Evolutionary conservation across 2,888 invertebrate genomes (phyloP).

Genomic region (Dynastes maya): DNA sequence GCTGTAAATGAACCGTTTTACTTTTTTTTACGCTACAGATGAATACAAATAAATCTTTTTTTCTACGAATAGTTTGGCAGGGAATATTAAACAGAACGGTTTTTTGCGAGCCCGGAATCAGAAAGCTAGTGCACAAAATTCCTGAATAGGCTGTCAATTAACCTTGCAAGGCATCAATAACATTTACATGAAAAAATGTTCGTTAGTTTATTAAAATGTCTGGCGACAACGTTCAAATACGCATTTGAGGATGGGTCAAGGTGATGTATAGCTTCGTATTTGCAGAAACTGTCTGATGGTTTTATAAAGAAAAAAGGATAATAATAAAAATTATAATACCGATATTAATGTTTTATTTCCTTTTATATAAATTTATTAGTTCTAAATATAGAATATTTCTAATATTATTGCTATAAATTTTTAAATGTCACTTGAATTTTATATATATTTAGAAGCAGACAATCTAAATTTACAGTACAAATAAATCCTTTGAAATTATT

Average conservation of each 20-base stretch:
- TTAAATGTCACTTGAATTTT: conserved; percentile 23
- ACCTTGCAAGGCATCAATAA: conserved; percentile 25
- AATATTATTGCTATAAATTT: conserved; percentile 1
- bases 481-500: neutral
- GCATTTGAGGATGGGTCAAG: conserved; percentile 7
- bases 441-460: conserved; percentile 2
- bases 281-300: too few species aligned
- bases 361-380: neutral
- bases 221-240: neutral
- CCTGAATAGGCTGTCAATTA: conserved; percentile 1
- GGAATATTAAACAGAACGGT: conserved; percentile 1
- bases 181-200: conserved; percentile 18
- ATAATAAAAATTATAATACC: neutral
- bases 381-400: conserved; percentile 14
- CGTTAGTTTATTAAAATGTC: neutral
- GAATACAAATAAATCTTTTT: conserved; percentile 39
- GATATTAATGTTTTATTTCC: neutral
- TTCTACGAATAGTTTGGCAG: neutral
- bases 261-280: neutral
- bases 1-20: conserved; percentile 1
- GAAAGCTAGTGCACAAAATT: conserved; percentile 18
- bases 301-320: neutral
- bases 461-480: neutral
- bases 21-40: conserved; percentile 14
- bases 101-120: conserved; percentile 16